phyloP scores from a whole-genome alignment of 2,888 invertebrate species.

The Drosophila kanekoi region DNA sequence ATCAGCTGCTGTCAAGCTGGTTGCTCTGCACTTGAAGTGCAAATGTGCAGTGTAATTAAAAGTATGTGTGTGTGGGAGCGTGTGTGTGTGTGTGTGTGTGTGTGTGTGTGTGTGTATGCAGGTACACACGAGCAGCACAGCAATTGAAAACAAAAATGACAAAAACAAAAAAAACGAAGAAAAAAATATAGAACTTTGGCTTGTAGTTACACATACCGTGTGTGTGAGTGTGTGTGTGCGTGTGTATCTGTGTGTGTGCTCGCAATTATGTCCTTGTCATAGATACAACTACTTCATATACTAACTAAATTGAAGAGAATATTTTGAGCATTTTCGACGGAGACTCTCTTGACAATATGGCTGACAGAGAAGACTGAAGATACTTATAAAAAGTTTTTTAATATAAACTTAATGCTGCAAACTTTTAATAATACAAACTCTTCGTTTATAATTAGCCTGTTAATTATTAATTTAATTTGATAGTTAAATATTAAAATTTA shows the following conservation, averaged over 20 bases:
- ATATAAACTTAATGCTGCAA: too few relatives aligned
- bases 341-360: not conserved
- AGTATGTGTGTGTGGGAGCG: conserved; percentile 36
- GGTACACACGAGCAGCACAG: conserved; percentile 22
- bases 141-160: conserved; percentile 57
- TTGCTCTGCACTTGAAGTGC: conserved; percentile 70
- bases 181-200: conserved; percentile 35
- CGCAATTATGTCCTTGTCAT: conserved; percentile 23
- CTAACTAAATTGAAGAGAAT: not conserved
- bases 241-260: not conserved
- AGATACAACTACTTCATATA: conserved; percentile 21
- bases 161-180: conserved; percentile 24
- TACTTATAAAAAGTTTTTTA: not conserved
- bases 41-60: conserved; percentile 79
- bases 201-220: conserved; percentile 19
- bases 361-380: not conserved
- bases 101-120: conserved; percentile 24
- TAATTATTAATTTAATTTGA: too few relatives aligned
- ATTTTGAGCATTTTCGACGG: not conserved
- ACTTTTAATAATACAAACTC: not conserved
- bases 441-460: not conserved
- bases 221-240: not conserved
- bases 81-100: conserved; percentile 34
- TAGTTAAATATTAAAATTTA: too few relatives aligned
- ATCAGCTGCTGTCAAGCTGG: conserved; percentile 42